Conservation (phyloP, 2,888 invertebrate species). For the Tiphia femorata region DNA sequence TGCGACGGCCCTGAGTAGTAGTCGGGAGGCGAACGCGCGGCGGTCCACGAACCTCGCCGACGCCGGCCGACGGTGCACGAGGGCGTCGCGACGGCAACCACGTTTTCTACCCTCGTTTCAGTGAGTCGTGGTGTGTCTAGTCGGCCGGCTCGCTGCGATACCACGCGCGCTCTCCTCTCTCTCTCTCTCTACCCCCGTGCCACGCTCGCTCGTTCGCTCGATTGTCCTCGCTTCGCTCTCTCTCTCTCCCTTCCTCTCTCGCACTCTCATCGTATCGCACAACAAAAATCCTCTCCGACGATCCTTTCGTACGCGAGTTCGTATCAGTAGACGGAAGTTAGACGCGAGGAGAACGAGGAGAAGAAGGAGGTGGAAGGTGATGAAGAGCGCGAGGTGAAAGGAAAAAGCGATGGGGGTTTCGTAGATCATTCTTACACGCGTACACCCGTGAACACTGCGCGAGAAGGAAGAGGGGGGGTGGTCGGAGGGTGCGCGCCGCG, state of each 20-base stretch:
- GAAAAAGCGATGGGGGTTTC: no score
- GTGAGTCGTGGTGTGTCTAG: conserved; percentile 50
- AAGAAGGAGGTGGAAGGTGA: not conserved
- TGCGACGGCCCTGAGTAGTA: conserved; percentile 37
- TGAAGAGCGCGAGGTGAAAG: not conserved
- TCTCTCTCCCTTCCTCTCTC: not conserved
- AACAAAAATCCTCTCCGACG: not conserved
- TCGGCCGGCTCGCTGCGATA: conserved; percentile 42
- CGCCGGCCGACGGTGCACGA: conserved; percentile 41
- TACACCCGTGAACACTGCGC: not conserved
- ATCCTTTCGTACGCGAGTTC: no score
- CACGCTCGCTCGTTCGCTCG: no score
- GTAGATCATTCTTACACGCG: no score
- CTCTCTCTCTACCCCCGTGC: conserved; percentile 19
- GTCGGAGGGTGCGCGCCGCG: not conserved
- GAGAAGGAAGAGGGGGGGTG: not conserved
- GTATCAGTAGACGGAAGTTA: no score
- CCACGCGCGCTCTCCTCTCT: conserved; percentile 30
- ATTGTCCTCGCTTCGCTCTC: conserved; percentile 7
- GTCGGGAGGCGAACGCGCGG: conserved; percentile 13
- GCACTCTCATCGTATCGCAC: not conserved
- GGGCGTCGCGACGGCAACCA: conserved; percentile 45
- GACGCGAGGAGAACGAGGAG: not conserved
- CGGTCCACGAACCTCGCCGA: conserved; percentile 31
- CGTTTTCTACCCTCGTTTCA: conserved; percentile 52